Evolutionary conservation across 1,140 invertebrate species (phyloP), one percentile per base, ranked within the genome.

Genomic region (Drosophila kepulauana): DNA sequence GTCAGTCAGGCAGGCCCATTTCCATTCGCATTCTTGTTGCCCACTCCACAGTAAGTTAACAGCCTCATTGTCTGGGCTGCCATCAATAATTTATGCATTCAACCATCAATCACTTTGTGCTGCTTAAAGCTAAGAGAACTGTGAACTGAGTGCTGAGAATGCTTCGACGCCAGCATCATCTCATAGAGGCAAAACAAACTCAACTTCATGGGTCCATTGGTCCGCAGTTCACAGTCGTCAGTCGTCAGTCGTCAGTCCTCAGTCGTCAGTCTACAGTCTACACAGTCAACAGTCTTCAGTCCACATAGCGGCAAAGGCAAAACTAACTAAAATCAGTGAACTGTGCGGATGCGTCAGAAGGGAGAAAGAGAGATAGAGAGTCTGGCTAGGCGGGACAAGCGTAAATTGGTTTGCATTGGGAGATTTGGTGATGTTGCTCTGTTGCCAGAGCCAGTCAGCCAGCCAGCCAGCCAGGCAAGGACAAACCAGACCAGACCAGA

Each of bases 1-100:
- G 20, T 3, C 20, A 25, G 20, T 25, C 3, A 25, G 20, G 20
- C 20, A 25, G 20, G 20, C 20, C 20, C 20, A 25, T 25, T 25
- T 25, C 20, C 20, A 25, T 25, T 25, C 20, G 20, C 20, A 25
- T 25, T 25, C 45, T 51, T 25, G 51, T 49, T 49, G 30, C 33
- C 11, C 41, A 41, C 43, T 10, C 51, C 28, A 25, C 20, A 25
- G 20, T 25, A 49, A 49, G 8, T 28, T 49, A 49, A 28, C 20
- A 28, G 48, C 20, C 48, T 8, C 51, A 35, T 54, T 54, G 28
- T 54, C 51, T 54, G 51, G 28, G 38, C 49, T 69, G 52, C 56
- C 85, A 89, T 88, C 85, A 88, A 88, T 88, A 88, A 88, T 88
- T 88, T 88, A 88, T 89, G 85, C 85, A 88, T 85, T 81, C 85